Base-by-base conservation (phyloP, 1,140 invertebrate species). In the Calycopis cecrops region DNA sequence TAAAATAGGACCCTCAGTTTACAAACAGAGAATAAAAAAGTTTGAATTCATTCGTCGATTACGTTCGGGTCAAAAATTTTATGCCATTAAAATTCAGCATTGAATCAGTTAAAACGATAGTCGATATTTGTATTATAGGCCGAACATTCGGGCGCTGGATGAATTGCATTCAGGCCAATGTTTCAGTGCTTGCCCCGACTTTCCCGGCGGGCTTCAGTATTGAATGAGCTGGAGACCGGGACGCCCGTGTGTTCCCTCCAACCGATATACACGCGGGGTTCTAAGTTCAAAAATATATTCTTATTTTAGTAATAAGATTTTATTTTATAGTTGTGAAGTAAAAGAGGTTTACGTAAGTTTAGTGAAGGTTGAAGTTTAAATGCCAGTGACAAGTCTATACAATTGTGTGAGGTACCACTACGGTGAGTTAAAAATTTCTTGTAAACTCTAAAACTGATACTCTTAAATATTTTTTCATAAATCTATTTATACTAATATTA, bases 161-260 rank as follows among this genome's bases (percentile, higher is more conserved):
- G 69, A 70, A 77, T 65, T 82, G 75, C 79, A 80, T 55, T 63
- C 61, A 64, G 52, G 55, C 47, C 58, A 65, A 60, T 67, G 71
- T 67, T 71, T 71, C 73, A 67, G 67, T 71, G 63, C 62, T 28
- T 54, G n/a, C 40, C 28, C 54, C 59, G 42, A 28, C 21, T 28
- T 58, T 64, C 40, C 60, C 40, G 52, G 33, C 37, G 52, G 60
- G 65, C 66, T 70, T 65, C 63, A 69, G 69, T 69, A 59, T 57
- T 55, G 52, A 52, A 62, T 48, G 62, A 68, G 70, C 64, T 60
- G 67, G 58, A 53, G 61, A 48, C 34, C 63, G 61, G 73, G 59
- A 68, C 62, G 77, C 62, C 55, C 71, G 79, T 59, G 17, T 62
- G 16, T 35, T 44, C 53, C 37, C 14, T 10, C 50, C n/a, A 34